Conservation (phyloP, 2,797 vertebrate genomes). For the Echeneis naucrates region DNA sequence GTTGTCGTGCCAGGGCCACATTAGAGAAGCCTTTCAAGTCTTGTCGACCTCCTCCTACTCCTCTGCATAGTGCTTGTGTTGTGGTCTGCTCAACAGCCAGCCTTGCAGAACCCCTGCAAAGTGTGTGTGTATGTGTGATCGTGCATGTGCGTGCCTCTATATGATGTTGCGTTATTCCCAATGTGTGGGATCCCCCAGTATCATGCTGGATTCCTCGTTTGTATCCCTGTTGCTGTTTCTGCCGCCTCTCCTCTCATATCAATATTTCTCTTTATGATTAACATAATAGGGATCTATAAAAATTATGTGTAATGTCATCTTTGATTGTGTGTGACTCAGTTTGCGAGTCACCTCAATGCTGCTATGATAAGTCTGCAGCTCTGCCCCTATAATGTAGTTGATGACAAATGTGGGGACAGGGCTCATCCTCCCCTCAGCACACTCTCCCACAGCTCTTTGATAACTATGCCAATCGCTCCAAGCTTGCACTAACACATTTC, state of each 20-base stretch:
- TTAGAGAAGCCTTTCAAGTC: conserved; percentile 87
- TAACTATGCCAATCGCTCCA: conserved; percentile 58
- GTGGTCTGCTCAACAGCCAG: conserved; percentile 80
- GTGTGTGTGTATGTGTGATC: conserved; percentile 21
- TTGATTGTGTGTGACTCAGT: conserved; percentile 65
- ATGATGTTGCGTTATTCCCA: conserved; percentile 56
- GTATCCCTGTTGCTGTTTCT: conserved; percentile 36
- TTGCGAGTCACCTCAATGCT: conserved; percentile 46
- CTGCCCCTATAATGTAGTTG: conserved; percentile 33
- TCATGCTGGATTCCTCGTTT: conserved; percentile 35
- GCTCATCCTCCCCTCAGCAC: conserved; percentile 44
- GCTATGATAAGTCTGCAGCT: conserved; percentile 46
- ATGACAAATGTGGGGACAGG: conserved; percentile 55
- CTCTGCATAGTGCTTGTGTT: conserved; percentile 85
- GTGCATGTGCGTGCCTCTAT: conserved; percentile 36
- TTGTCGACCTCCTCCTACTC: conserved; percentile 82
- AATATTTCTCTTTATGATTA: conserved; percentile 48
- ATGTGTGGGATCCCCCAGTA: conserved; percentile 56
- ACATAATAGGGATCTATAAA: conserved; percentile 41
- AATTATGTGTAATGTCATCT: conserved; percentile 55
- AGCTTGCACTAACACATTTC: conserved; percentile 62
- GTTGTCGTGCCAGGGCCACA: conserved; percentile 83
- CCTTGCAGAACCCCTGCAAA: conserved; percentile 79
- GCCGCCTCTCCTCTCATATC: conserved; percentile 41
- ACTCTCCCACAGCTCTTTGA: conserved; percentile 61